These are phyloP conservation scores for Anas acuta DNA, from an alignment of 2,797 vertebrate genomes.

Conservation along the genomic window DNA sequence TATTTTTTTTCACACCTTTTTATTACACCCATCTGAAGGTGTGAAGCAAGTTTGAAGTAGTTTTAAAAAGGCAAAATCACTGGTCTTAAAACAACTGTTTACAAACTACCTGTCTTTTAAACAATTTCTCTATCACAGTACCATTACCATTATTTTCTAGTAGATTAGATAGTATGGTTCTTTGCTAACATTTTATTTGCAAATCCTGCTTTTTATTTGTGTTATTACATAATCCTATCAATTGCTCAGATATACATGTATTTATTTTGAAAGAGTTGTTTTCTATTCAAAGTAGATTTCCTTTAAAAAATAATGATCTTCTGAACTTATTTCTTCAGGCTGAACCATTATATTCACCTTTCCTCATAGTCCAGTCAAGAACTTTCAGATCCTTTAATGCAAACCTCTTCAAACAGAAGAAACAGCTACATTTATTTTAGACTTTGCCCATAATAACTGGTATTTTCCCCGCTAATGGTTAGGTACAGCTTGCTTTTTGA, in stretches of 20 bases:
- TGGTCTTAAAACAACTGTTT: neutral
- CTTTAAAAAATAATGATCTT: neutral
- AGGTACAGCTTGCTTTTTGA: neutral
- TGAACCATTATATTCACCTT: neutral
- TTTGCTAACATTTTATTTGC: neutral
- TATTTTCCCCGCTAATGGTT: neutral
- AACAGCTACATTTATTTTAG: neutral
- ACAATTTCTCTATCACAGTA: neutral
- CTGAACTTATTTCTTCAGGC: neutral
- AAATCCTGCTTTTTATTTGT: neutral
- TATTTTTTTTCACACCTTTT: neutral
- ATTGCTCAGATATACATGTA: neutral
- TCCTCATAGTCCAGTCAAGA: neutral
- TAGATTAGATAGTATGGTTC: neutral
- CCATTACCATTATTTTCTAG: neutral
- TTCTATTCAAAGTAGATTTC: neutral
- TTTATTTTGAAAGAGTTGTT: neutral
- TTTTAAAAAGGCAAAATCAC: neutral
- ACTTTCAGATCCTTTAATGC: neutral
- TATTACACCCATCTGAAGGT: neutral
- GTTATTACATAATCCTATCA: neutral
- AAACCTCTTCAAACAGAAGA: neutral
- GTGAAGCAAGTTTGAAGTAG: neutral
- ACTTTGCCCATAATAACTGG: neutral
- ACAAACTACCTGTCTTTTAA: neutral